Base-by-base conservation (phyloP, 1,140 invertebrate genomes). In the Listronotus oregonensis region DNA sequence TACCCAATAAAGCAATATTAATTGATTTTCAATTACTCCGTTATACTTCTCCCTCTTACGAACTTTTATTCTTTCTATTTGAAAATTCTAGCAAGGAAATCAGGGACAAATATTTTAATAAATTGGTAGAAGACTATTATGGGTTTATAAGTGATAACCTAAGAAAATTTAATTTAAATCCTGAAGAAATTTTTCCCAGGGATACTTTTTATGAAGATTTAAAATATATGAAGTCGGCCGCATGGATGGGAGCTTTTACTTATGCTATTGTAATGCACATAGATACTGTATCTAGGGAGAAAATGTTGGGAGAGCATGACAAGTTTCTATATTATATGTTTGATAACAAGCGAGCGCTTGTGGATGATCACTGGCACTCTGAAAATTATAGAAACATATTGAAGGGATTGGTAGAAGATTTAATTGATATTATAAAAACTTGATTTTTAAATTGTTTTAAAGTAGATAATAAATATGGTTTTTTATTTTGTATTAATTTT, bases 11-110 rank as follows among this genome's bases (percentile, higher is more conserved):
- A 27, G 83, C 81, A 37, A 77, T 78, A 27, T 75, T 85, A 12
- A 75, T 86, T 21, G 84, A 85, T 64, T 82, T 84, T 60, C 84
- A 85, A 65, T 67, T 81, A 7, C 65, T 82, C 55, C 75, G 84
- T 8, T 85, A 85, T 15, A 73, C 74, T 9, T 84, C 84, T 2
- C 73, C 83, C 5, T 79, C 80, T 0, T 80, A 83, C 14, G 85
- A 87, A 61, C 34, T 82, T 0, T 63, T 78, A 3, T 74, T 76
- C 10, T 69, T 82, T 1, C 51, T 83, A 0, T 79, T 80, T 64
- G 49, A 81, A 0, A 75, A 72, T 32, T 71, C 77, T 0, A 72
- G 68, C 3, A 71, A 75, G 6, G 64, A 75, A 11, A 78, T 80
- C 27, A 67, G 82, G 32, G 67, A 76, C 6, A 44, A 69, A 18